Percentiles rank a stretch among this genome's conserved stretches.
Evolutionary conservation across 2,888 invertebrate genomes (phyloP).

Genomic region (Lagria hirta): DNA sequence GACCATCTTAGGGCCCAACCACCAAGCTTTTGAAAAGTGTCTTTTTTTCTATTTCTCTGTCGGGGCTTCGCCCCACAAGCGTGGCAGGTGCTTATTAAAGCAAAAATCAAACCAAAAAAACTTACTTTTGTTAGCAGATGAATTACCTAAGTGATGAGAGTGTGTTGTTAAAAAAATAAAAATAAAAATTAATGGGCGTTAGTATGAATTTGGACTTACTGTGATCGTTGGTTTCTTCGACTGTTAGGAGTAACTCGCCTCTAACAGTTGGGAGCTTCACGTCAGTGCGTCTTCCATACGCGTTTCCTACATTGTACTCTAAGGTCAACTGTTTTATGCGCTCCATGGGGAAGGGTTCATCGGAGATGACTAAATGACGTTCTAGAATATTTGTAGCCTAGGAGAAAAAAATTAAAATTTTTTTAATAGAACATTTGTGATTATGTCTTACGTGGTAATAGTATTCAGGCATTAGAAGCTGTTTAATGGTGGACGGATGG

Average conservation of each 20-base stretch:
- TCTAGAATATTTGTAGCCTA: slow-evolving; percentile 83
- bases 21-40: no score
- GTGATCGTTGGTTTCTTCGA: slow-evolving; percentile 71
- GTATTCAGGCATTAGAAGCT: slow-evolving; percentile 78
- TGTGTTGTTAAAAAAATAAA: slow-evolving; percentile 8
- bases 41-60: no score
- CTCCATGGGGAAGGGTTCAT: slow-evolving; percentile 78
- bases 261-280: slow-evolving; percentile 71
- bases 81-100: no score
- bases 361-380: slow-evolving; percentile 82
- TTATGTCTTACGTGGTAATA: slow-evolving; percentile 69
- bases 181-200: no score
- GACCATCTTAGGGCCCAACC: no score
- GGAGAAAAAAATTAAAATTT: slow-evolving; percentile 15
- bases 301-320: slow-evolving; percentile 41
- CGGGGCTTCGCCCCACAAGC: no score
- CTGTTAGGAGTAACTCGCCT: slow-evolving; percentile 65
- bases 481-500: slow-evolving; percentile 81
- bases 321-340: slow-evolving; percentile 71
- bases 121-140: slow-evolving; percentile 36
- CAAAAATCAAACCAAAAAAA: no score
- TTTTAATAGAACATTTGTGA: no score
- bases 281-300: slow-evolving; percentile 47
- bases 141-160: slow-evolving; percentile 9
- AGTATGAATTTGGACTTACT: slow-evolving; percentile 58